A percentile compares a stretch with the other conserved stretches of the same genome.
These are phyloP conservation scores for Conus canariensis DNA, from an alignment of 2,888 invertebrate species.

Conservation along the genomic window DNA sequence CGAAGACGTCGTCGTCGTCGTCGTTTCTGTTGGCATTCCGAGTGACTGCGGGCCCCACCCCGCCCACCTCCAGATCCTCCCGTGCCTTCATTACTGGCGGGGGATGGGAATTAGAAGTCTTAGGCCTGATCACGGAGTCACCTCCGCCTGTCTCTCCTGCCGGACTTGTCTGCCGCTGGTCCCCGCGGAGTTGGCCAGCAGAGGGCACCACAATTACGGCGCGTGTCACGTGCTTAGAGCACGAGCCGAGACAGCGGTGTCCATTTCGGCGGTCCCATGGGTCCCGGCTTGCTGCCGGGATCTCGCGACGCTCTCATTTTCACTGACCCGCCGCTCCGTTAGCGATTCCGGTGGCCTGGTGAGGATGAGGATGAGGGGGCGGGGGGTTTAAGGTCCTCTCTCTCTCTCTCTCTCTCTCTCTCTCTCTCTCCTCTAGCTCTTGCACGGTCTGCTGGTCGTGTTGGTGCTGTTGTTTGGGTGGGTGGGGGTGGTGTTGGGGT, in stretches of 20 bases:
- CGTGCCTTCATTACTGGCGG: conserved; percentile 21
- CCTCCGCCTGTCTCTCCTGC: conserved; percentile 5
- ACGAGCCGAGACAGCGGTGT: conserved; percentile 41
- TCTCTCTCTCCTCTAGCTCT: neutral
- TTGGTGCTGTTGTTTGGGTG: too few relatives aligned
- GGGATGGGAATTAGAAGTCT: conserved; percentile 26
- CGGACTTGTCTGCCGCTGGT: conserved; percentile 26
- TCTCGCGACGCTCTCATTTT: conserved; percentile 36
- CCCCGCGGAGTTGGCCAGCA: conserved; percentile 40
- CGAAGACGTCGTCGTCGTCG: neutral
- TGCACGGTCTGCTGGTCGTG: neutral
- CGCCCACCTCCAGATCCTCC: neutral
- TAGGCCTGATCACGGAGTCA: conserved; percentile 6
- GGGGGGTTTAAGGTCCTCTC: neutral
- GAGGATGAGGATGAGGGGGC: neutral
- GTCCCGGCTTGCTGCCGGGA: conserved; percentile 28
- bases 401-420: neutral
- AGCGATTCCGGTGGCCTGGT: conserved; percentile 36
- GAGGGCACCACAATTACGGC: conserved; percentile 44
- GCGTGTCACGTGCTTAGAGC: conserved; percentile 38
- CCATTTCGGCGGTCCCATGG: conserved; percentile 37
- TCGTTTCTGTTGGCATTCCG: conserved; percentile 29
- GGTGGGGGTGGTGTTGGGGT: too few relatives aligned
- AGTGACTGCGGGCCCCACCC: conserved; percentile 6
- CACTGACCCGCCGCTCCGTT: conserved; percentile 22